Evolutionary conservation across 2,797 vertebrate genomes (phyloP), one percentile per base, ranked within the genome.

Genomic region (Ciconia nigra): DNA sequence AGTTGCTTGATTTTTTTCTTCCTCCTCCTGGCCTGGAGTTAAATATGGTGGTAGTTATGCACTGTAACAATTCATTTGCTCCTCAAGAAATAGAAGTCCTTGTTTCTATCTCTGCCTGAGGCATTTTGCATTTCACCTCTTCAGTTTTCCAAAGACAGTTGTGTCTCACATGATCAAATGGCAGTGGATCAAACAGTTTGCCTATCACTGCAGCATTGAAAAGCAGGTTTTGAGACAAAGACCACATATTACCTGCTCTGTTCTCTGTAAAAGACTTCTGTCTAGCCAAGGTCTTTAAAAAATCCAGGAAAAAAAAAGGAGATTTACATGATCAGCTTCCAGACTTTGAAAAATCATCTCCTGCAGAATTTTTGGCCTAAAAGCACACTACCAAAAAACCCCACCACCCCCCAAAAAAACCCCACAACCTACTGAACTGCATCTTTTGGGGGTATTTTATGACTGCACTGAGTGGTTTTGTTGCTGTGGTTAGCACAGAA

Each of bases 171-270:
- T 77, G 86, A 95, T 97, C 93, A 96, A 92, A 91, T 42, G 29
- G 70, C 89, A 95, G 41, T 54, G 82, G 93, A 96, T 97, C 93
- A 97, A 96, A 94, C 73, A 81, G 72, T 78, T 90, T 87, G 63
- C 54, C 81, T 87, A 54, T 37, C 61, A 63, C 39, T 86, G 74
- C 31, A 62, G 57, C 16, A 7, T 76, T 78, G 58, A 94, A 93
- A 94, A 91, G 69, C 76, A 91, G 83, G 51, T 93, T 91, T 89
- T 90, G 76, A 94, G 87, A 90, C 89, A 92, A 94, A 95, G 84
- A 62, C 39, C 62, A 55, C 42, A 1, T 85, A 47, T 74, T 91
- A 58, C 86, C 63, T 95, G 10, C 29, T 74, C 5, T 92, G 42
- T 66, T 92, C 51, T 94, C n/a, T 81, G 33, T 81, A 79, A 87